Base-by-base conservation (phyloP, 1,140 invertebrate species). In the Caerostris darwini region DNA sequence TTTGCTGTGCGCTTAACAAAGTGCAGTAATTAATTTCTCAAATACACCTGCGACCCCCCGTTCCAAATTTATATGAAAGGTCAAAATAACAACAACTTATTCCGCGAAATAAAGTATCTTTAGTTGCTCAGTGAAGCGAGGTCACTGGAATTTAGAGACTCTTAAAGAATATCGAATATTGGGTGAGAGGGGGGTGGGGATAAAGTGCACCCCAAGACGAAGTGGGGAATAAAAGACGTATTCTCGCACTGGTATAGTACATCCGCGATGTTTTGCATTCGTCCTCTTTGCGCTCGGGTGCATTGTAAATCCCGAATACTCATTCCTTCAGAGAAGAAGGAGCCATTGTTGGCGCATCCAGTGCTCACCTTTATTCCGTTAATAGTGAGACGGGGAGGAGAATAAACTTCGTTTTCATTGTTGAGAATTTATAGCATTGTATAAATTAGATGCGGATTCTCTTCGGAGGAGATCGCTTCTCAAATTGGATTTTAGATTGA, bases 401-500 rank as follows among this genome's bases (percentile, higher is more conserved):
- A 67, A 92, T 92, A 92, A 92, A 92, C 34, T 92, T 85, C 61
- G 81, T 86, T 85, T 92, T 92, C 91, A 92, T 92, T 92, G 58
- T 61, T 12, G 14, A 69, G 56, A 92, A 92, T 92, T 92, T 92
- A 92, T 92, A 69, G 91, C 82, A 34, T 85, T 92, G 91, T 92
- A 86, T 92, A 92, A 92, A 92, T 92, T 92, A 92, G 91, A 91
- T 82, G 54, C 77, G 71, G 59, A 81, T 85, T 56, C 81, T 54
- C 89, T 34, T 34, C 34, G 34, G 58, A 81, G 91, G 86, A 85
- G 34, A 58, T 82, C 58, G 54, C 61, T 69, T 82, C 61, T 86
- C 59, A 92, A 92, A 92, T 92, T 92, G 82, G 90, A 92, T 92
- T 92, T 92, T 67, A 86, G 91, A 92, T 92, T 92, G 91, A 92